Evolutionary conservation across 2,888 invertebrate species (phyloP), one percentile per base, ranked within the genome.

Genomic region (Argyresthia albistria): DNA sequence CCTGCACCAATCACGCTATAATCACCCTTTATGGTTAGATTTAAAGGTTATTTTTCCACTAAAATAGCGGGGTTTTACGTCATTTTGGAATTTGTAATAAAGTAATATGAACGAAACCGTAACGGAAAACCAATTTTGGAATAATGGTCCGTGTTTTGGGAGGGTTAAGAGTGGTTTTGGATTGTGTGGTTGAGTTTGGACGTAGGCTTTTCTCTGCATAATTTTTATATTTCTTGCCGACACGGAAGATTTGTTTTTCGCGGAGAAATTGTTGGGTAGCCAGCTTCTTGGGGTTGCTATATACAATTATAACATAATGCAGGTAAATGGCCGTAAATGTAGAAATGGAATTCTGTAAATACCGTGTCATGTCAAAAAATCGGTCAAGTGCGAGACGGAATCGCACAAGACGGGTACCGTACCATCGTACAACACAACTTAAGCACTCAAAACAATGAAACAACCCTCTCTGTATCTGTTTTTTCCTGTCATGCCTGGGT

Each of bases 191-290:
- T 0, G 0, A 4, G 12, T 16, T 56, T 58, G 66, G 58, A 66
- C 61, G 66, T 81, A 76, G 65, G 80, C 65, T 66, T 59, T 76
- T 79, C 64, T 64, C 53, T 46, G 46, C 59, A 54, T 56, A 61
- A 73, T 82, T 82, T 83, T 83, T 79, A 75, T 73, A 71, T 76
- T 82, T 79, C 79, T 75, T 77, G 70, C 66, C 61, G 63, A 65
- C 69, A 63, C 61, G 62, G 63, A 69, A 77, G 78, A 79, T 81
- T 82, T 80, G 78, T 76, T 69, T 70, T 73, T 66, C 64, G 62
- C 45, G 54, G 46, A 76, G 76, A 72, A 70, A 74, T 65, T 65
- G 63, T 60, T 61, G 65, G 67, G 69, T 60, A 57, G 45, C 16
- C 45, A 8, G 14, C n/a, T 25, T 25, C 25, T 25, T 25, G 25